Conservation (phyloP, 2,113 vertebrate species). For the Pteropus alecto region DNA sequence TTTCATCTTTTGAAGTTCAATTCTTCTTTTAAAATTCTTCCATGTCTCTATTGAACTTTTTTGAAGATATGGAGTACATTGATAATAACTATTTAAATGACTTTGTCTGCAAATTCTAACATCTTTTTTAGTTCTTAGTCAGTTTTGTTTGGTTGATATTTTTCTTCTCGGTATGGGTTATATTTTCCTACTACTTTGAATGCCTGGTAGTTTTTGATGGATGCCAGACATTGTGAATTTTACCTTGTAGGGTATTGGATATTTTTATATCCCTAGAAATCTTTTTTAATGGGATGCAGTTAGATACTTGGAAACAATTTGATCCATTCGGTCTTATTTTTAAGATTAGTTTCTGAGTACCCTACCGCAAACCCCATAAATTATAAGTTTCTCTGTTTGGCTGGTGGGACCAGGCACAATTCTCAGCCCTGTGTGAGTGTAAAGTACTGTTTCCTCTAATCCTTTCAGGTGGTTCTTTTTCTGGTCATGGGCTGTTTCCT, state of each 20-base stretch:
- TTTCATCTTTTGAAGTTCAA: neutral
- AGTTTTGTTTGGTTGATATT: neutral
- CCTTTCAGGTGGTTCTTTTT: neutral
- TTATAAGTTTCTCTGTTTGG: neutral
- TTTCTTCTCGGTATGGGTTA: neutral
- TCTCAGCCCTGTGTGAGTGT: neutral
- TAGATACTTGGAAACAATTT: slow-evolving; percentile 11
- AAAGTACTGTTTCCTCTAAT: neutral
- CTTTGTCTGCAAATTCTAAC: neutral
- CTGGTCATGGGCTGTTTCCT: neutral
- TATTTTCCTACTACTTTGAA: neutral
- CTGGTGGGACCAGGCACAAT: neutral
- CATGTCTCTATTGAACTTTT: neutral
- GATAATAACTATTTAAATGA: neutral
- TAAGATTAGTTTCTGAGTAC: neutral
- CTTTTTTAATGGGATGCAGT: neutral
- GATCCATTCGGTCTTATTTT: slow-evolving; percentile 1
- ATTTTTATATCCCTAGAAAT: slow-evolving; percentile 33
- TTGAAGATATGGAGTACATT: neutral
- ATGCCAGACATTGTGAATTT: slow-evolving; percentile 13
- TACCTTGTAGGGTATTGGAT: neutral
- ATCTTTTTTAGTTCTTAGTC: neutral
- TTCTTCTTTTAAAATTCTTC: neutral
- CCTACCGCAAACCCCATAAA: neutral
- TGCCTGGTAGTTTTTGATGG: neutral